Percentiles rank a stretch among this genome's conserved stretches.
Conservation (phyloP, 2,888 invertebrate genomes). For the Phyto melanocephala region DNA sequence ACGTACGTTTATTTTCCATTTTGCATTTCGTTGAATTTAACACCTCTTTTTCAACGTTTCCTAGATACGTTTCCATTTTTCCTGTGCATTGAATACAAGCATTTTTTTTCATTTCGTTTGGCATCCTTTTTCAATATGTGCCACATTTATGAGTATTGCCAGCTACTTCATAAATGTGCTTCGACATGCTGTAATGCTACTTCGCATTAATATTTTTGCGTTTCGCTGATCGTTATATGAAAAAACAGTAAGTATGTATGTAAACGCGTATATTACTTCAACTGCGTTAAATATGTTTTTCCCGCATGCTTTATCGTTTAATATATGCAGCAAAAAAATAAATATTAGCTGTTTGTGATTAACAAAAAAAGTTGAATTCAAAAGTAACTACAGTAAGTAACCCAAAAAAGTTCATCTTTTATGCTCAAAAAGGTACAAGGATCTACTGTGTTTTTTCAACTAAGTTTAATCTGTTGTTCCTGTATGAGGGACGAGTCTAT, state of each 20-base stretch:
- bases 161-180: neutral
- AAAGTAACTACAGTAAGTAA: too few species aligned
- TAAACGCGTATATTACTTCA: neutral
- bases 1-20: conserved; percentile 15
- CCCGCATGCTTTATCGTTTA: neutral
- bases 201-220: conserved; percentile 46
- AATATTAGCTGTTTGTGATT: too few species aligned
- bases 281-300: conserved; percentile 33
- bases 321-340: too few species aligned
- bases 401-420: too few species aligned
- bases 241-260: neutral
- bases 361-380: too few species aligned
- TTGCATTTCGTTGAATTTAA: conserved; percentile 21
- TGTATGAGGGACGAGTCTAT: too few species aligned
- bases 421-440: too few species aligned
- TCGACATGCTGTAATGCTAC: conserved; percentile 8
- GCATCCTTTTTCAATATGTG: neutral
- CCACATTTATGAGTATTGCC: neutral
- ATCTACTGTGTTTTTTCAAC: too few species aligned
- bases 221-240: conserved; percentile 34
- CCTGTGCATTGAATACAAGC: neutral
- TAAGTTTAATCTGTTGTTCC: too few species aligned
- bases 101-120: neutral
- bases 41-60: conserved; percentile 19
- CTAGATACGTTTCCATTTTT: neutral